phyloP scores from a whole-genome alignment of 2,113 vertebrate genomes.

The Calonectris borealis region DNA sequence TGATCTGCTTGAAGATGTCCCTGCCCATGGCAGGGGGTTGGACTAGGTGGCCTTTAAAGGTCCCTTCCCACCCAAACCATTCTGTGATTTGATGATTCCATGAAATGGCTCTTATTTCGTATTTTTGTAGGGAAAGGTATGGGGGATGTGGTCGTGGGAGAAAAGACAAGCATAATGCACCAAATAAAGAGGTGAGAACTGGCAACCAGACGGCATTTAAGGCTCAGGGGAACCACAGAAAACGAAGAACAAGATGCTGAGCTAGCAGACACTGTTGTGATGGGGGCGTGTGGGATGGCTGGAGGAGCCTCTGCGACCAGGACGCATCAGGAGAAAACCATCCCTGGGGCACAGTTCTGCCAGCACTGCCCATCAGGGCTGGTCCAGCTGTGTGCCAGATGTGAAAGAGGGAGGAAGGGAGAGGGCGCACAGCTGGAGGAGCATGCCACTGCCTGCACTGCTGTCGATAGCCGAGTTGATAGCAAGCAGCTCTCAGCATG shows the following conservation, averaged over 20 bases:
- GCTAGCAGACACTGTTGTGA: neutral
- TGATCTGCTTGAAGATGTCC: neutral
- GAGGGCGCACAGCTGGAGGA: neutral
- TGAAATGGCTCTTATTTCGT: neutral
- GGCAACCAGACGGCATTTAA: too few relatives aligned
- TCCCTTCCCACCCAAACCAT: neutral
- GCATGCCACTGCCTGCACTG: neutral
- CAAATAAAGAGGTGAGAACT: neutral
- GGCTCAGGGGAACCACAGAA: neutral
- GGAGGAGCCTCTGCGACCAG: neutral
- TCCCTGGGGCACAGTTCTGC: neutral
- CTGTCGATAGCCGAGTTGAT: neutral
- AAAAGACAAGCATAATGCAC: neutral
- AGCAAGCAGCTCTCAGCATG: neutral
- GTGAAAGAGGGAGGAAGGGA: neutral
- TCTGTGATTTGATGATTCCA: rapidly evolving
- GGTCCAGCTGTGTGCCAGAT: neutral
- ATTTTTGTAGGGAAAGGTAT: neutral
- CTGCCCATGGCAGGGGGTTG: neutral
- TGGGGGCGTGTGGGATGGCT: neutral
- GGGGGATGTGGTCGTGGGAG: rapidly evolving
- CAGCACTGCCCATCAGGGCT: neutral
- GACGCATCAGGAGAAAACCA: neutral
- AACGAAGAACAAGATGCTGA: neutral
- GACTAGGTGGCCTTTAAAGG: rapidly evolving